Percentiles rank a stretch among this genome's conserved stretches.
Conservation (phyloP, 2,797 vertebrate genomes). For the Okamejei kenojei region DNA sequence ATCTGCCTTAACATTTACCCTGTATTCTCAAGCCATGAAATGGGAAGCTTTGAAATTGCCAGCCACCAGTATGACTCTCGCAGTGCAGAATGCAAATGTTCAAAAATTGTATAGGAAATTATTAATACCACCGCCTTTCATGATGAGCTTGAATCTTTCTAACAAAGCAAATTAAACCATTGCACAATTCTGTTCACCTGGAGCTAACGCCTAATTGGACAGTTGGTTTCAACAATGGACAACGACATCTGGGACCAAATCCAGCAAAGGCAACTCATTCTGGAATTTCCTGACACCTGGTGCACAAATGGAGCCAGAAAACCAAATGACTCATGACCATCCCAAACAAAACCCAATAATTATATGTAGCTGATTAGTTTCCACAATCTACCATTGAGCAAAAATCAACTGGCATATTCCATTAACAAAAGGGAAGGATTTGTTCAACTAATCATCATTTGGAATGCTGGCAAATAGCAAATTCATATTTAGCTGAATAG, state of each 20-base stretch:
- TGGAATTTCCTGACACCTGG: slow-evolving; percentile 33
- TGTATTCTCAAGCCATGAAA: no score
- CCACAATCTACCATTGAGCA: background rate
- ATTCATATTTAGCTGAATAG: background rate
- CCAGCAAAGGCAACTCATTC: background rate
- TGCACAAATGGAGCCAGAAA: slow-evolving; percentile 17
- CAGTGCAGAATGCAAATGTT: no score
- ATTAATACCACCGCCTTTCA: background rate
- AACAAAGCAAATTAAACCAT: background rate
- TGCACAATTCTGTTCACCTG: background rate
- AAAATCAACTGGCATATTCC: background rate
- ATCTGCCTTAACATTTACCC: no score
- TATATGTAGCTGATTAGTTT: slow-evolving; percentile 10
- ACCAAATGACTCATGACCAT: background rate
- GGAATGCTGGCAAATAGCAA: background rate
- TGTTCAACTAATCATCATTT: background rate
- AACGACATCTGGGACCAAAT: slow-evolving; percentile 17
- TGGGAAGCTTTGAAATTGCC: no score
- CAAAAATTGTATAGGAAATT: background rate
- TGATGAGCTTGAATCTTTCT: background rate
- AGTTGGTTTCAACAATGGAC: background rate
- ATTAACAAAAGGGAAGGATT: slow-evolving; percentile 11
- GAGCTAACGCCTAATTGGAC: background rate
- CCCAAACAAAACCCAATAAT: background rate
- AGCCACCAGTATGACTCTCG: no score